Conservation (phyloP, 2,797 vertebrate species). For the Gymnoscopelus braueri region DNA sequence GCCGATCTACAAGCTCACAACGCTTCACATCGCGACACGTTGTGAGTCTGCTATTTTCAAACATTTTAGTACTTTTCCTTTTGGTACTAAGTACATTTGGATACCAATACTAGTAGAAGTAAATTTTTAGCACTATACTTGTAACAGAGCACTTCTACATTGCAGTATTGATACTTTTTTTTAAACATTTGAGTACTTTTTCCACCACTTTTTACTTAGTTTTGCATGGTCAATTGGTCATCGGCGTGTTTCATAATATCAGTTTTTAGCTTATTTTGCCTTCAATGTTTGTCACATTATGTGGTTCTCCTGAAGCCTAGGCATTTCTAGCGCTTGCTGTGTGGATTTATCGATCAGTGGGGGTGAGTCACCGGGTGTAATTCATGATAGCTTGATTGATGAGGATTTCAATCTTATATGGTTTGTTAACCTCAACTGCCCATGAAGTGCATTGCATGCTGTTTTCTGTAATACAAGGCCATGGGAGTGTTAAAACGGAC, state of each 20-base stretch:
- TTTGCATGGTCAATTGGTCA: slow-evolving; percentile 54
- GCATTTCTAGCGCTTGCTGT: slow-evolving; percentile 67
- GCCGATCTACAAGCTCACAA: too few relatives aligned
- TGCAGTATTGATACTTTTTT: too few relatives aligned
- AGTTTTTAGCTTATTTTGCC: slow-evolving; percentile 66
- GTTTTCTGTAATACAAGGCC: slow-evolving; percentile 79
- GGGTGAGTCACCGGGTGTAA: slow-evolving; percentile 83
- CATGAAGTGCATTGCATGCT: slow-evolving; percentile 79
- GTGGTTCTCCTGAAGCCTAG: slow-evolving; percentile 70
- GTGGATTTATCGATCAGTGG: slow-evolving; percentile 82
- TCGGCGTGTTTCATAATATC: slow-evolving; percentile 70
- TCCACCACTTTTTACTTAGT: slow-evolving; percentile 34
- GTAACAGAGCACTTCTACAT: too few relatives aligned
- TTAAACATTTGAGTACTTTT: too few relatives aligned
- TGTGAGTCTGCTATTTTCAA: too few relatives aligned
- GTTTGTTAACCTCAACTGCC: slow-evolving; percentile 81
- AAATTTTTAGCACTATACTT: too few relatives aligned
- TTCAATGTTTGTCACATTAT: slow-evolving; percentile 75
- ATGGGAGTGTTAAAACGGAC: slow-evolving; percentile 58
- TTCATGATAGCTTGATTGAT: slow-evolving; percentile 85
- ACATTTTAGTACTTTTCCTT: too few relatives aligned
- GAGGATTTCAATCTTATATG: slow-evolving; percentile 82
- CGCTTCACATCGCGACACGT: too few relatives aligned
- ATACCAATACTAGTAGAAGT: too few relatives aligned
- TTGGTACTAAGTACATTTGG: too few relatives aligned